These are phyloP conservation scores for Columbina picui DNA, from an alignment of 2,113 vertebrate genomes.

Conservation along the genomic window DNA sequence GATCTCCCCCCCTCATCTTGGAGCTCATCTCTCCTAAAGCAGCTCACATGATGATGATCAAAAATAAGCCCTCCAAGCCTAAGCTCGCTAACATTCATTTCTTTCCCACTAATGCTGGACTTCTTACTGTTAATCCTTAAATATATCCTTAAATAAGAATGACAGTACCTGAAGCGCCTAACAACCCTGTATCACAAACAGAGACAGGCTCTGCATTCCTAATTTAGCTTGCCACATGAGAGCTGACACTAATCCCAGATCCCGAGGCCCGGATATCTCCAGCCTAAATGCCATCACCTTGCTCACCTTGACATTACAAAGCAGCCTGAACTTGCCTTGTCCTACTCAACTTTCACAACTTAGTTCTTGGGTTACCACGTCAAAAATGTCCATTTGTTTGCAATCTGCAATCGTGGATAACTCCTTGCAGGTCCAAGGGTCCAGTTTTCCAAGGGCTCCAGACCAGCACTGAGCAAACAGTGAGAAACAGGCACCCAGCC, in stretches of 20 bases:
- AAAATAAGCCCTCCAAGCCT: conserved; percentile 67
- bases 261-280: conserved; percentile 14
- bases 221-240: conserved; percentile 55
- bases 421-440: accelerated
- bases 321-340: conserved; percentile 24
- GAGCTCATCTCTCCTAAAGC: conserved; percentile 60
- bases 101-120: conserved; percentile 57
- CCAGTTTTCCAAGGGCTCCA: not conserved
- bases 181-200: conserved; percentile 57
- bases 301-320: conserved; percentile 54
- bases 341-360: conserved; percentile 3
- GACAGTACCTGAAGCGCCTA: conserved; percentile 65
- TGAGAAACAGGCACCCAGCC: not conserved
- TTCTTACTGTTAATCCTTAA: conserved; percentile 69
- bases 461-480: not conserved
- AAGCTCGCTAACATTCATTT: conserved; percentile 65
- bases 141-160: conserved; percentile 67
- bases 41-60: conserved; percentile 62
- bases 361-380: not conserved
- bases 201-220: conserved; percentile 58
- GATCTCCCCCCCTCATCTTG: not conserved
- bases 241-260: conserved; percentile 68
- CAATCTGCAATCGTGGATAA: not conserved
- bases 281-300: conserved; percentile 30
- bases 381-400: not conserved